These are phyloP conservation scores for Anhinga rufa DNA, from an alignment of 2,113 vertebrate species.

Conservation along the genomic window DNA sequence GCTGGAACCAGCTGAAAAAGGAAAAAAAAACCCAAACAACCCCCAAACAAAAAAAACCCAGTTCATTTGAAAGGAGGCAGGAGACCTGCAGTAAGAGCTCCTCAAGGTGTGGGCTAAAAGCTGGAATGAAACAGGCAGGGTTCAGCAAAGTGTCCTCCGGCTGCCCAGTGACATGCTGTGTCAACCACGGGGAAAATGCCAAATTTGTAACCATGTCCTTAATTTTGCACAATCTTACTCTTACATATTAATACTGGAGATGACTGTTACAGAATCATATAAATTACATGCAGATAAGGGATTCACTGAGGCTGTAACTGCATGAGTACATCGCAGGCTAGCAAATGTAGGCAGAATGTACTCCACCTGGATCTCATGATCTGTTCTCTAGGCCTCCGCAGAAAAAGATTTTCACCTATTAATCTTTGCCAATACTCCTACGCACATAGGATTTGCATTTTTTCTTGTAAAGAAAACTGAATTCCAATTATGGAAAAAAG, in stretches of 20 bases:
- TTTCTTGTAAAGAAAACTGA: neutral
- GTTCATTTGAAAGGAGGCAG: neutral
- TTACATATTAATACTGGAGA: neutral
- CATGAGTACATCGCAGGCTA: neutral
- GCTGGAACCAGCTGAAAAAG: neutral
- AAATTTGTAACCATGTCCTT: neutral
- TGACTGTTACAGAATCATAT: neutral
- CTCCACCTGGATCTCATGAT: neutral
- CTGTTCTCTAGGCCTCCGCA: neutral
- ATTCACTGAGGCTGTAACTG: neutral
- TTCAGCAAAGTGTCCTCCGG: neutral
- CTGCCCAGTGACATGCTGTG: neutral
- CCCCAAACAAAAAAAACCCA: neutral
- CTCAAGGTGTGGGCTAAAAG: neutral
- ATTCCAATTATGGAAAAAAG: neutral
- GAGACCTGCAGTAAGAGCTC: neutral
- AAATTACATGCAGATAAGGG: neutral
- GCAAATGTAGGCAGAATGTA: neutral
- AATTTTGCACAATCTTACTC: neutral
- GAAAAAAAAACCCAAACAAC: neutral
- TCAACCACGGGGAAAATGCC: neutral
- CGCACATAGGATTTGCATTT: neutral
- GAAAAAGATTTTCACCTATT: neutral
- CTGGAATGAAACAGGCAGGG: accelerated
- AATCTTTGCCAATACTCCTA: neutral